A percentile compares a stretch with the other conserved stretches of the same genome.
Evolutionary conservation across 2,797 vertebrate species (phyloP).

Genomic region (Lacerta viridis): DNA sequence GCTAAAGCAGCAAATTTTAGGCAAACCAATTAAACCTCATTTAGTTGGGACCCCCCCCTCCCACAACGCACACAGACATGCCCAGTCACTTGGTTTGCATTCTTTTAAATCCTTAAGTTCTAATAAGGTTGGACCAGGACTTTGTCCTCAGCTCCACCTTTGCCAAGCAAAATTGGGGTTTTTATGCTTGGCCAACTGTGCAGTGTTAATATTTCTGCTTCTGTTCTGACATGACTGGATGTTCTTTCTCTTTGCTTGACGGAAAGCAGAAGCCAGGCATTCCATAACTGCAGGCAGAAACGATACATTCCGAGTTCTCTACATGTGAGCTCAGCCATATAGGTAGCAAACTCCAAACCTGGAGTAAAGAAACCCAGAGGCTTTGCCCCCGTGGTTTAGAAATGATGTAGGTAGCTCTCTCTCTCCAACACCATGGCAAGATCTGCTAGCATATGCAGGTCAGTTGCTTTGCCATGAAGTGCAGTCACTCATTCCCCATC

Average conservation of each 20-base stretch:
- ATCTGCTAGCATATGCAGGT: neutral
- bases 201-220: conserved; percentile 64
- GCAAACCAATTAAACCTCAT: neutral
- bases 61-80: neutral
- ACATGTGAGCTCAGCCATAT: neutral
- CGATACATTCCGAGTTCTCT: conserved; percentile 53
- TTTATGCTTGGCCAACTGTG: conserved; percentile 69
- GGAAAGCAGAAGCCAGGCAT: conserved; percentile 35
- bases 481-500: neutral
- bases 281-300: conserved; percentile 50
- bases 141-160: conserved; percentile 37
- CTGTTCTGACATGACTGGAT: conserved; percentile 71
- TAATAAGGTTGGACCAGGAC: neutral
- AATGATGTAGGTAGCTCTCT: neutral
- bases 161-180: conserved; percentile 65
- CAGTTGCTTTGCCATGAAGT: neutral
- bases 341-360: neutral
- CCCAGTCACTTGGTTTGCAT: neutral
- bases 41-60: neutral
- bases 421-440: neutral
- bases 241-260: conserved; percentile 59
- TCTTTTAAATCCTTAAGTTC: neutral
- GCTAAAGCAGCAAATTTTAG: neutral
- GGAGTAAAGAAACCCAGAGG: neutral
- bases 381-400: neutral